Conservation (phyloP, 1,140 invertebrate genomes). For the Trachymyrmex septentrionalis region DNA sequence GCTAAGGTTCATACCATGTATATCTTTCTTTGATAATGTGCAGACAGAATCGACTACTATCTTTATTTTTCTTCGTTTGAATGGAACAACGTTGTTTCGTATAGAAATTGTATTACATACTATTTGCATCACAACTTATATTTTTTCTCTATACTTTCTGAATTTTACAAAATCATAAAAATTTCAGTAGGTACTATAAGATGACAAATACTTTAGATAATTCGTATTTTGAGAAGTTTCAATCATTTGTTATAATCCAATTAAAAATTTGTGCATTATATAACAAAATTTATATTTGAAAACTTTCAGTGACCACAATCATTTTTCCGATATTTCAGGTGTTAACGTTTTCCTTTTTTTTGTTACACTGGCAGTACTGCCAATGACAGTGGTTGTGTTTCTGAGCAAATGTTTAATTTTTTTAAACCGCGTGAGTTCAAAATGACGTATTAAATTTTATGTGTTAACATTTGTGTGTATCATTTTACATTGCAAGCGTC, state of each 20-base stretch:
- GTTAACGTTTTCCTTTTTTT: conserved; percentile 69
- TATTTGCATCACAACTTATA: not conserved
- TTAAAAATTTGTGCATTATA: not conserved
- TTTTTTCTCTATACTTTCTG: not conserved
- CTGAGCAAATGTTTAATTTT: conserved; percentile 80
- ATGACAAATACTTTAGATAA: not conserved
- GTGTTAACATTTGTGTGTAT: conserved; percentile 18
- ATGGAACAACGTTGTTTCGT: conserved; percentile 15
- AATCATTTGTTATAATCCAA: not conserved
- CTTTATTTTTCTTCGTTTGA: not conserved
- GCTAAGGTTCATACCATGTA: conserved; percentile 12
- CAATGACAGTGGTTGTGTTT: conserved; percentile 75
- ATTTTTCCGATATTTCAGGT: conserved; percentile 58
- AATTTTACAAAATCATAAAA: conserved; percentile 4
- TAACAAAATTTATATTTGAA: not conserved
- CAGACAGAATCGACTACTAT: not conserved
- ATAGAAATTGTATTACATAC: not conserved
- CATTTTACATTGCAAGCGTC: conserved; percentile 16
- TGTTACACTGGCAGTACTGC: conserved; percentile 69
- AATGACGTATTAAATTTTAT: conserved; percentile 55
- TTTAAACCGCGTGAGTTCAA: not conserved
- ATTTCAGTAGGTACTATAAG: not conserved
- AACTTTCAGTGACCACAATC: not conserved
- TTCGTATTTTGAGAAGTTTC: not conserved
- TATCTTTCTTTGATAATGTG: conserved; percentile 16